Conservation (phyloP, 2,797 vertebrate genomes). For the Danio kyathit region DNA sequence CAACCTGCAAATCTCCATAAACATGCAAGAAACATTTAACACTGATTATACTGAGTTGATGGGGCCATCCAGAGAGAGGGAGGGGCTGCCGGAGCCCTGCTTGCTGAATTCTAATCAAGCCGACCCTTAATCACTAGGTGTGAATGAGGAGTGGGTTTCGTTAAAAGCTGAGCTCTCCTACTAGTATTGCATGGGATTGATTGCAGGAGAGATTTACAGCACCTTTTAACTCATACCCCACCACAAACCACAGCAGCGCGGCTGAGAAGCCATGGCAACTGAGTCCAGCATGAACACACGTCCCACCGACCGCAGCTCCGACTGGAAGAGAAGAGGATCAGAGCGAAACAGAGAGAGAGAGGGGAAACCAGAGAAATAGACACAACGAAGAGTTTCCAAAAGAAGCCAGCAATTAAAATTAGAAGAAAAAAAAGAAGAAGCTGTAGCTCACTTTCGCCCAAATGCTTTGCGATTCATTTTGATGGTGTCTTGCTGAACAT, state of each 20-base stretch:
- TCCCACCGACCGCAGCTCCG: neutral
- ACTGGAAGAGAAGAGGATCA: slow-evolving; percentile 13
- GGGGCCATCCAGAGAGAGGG: slow-evolving; percentile 15
- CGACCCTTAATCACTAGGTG: slow-evolving; percentile 54
- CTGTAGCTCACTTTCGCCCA: slow-evolving; percentile 15
- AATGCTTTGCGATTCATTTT: slow-evolving; percentile 50
- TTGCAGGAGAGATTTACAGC: slow-evolving; percentile 59
- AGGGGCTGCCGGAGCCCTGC: neutral
- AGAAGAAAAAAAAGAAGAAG: slow-evolving; percentile 15
- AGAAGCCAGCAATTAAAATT: slow-evolving; percentile 40
- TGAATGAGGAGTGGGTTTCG: slow-evolving; percentile 57
- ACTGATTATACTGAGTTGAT: slow-evolving; percentile 33
- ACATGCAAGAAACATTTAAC: slow-evolving; percentile 32
- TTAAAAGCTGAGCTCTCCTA: slow-evolving; percentile 51
- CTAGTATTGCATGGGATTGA: slow-evolving; percentile 61
- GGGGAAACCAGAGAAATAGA: neutral
- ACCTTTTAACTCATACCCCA: slow-evolving; percentile 48
- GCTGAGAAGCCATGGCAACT: slow-evolving; percentile 30
- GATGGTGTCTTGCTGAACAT: slow-evolving; percentile 53
- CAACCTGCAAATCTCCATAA: slow-evolving; percentile 20
- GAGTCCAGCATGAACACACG: slow-evolving; percentile 11
- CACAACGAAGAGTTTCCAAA: neutral
- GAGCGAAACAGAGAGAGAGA: neutral
- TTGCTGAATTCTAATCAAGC: slow-evolving; percentile 51
- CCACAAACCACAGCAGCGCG: slow-evolving; percentile 54